Evolutionary conservation across 2,113 vertebrate genomes (phyloP), one percentile per base, ranked within the genome.

Genomic region (Thalassarche chlororhynchos): DNA sequence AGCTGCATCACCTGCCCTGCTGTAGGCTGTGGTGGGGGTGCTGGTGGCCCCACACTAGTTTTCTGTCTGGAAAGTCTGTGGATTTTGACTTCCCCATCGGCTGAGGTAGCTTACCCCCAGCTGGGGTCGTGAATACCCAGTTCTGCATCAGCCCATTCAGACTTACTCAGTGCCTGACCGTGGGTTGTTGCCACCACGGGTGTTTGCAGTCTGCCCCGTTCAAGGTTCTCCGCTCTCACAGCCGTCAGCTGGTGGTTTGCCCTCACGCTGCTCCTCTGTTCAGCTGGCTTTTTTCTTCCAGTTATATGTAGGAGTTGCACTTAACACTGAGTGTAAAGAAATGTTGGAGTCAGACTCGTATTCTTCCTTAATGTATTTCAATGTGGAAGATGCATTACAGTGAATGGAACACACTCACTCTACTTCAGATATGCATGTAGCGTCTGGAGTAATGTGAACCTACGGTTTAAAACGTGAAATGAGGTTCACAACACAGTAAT

Each of bases 41-140:
- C 64, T 31, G 10, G 12, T 84, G 60, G 55, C 14, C 6, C 24
- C 17, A 19, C 26, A 8, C 25, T 34, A 15, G 9, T 60, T 89
- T 70, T 80, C 80, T 62, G 16, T 68, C 19, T 64, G 44, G 36
- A 44, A 40, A 11, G 6, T 51, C 40, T 29, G 5, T 85, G 79
- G 68, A 26, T 89, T 86, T 91, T 0, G 0, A 19, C 23, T 66
- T 65, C 26, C 18, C 12, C 1, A 0, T 61, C 1, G 1, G 17
- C 58, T 52, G 60, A 66, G 20, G 40, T 46, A 25, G 17, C 29
- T 80, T 83, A 19, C 2, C 15, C 5, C 17, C 28, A 54, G 26
- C 52, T 70, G 36, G 42, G 36, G 5, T 57, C 2, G 2, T 24
- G 55, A 83, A 18, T 52, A 61, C 18, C 24, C 34, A 2, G 12